These are phyloP conservation scores for Automeris io DNA, from an alignment of 2,888 invertebrate species.

Conservation along the genomic window DNA sequence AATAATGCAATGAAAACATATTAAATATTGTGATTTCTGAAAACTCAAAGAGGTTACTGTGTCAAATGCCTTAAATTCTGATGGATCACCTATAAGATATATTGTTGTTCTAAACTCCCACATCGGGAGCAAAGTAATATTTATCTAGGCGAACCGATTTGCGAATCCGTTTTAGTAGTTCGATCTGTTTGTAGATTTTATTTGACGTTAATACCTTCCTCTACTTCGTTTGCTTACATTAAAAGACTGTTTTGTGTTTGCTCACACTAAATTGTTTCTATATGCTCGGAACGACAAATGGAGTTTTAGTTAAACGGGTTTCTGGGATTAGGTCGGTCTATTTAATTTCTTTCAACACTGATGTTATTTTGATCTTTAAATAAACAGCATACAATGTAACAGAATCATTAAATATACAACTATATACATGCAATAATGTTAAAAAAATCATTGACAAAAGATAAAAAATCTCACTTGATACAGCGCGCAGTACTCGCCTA, in stretches of 20 bases:
- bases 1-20: no score
- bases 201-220: not conserved
- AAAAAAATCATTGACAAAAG: no score
- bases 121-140: not conserved
- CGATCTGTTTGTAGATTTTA: not conserved
- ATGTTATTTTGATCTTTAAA: not conserved
- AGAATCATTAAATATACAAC: no score
- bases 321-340: not conserved
- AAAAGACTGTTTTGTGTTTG: slow-evolving; percentile 1
- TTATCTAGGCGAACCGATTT: not conserved
- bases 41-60: not conserved
- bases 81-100: not conserved
- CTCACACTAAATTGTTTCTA: not conserved
- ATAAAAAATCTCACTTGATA: no score
- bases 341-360: not conserved
- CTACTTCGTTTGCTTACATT: not conserved
- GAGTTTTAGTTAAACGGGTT: not conserved
- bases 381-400: no score
- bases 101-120: not conserved
- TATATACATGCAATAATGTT: no score
- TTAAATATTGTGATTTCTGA: no score
- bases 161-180: not conserved
- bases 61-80: not conserved
- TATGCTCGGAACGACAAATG: slow-evolving; percentile 1
- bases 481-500: no score